A percentile compares a stretch with the other conserved stretches of the same genome.
These are phyloP conservation scores for Lota lota DNA, from an alignment of 2,113 vertebrate genomes.

Conservation along the genomic window DNA sequence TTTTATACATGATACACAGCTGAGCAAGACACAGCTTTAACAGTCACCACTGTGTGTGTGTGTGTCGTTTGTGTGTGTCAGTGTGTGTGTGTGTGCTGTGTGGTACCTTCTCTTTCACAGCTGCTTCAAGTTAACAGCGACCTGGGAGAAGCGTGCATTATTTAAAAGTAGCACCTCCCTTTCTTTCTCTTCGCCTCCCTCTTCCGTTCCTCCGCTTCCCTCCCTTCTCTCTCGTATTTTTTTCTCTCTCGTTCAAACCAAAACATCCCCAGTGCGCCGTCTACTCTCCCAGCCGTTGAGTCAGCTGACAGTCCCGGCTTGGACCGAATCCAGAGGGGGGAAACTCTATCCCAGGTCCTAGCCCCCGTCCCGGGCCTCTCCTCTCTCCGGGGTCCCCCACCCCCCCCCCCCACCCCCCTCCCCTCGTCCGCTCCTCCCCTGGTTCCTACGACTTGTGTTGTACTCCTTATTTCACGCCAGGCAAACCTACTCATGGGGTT, in stretches of 20 bases:
- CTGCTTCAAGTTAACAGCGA: slow-evolving; percentile 64
- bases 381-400: slow-evolving; percentile 56
- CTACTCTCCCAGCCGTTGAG: slow-evolving; percentile 64
- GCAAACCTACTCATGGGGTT: slow-evolving; percentile 56
- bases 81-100: not conserved
- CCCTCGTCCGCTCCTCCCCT: slow-evolving; percentile 48
- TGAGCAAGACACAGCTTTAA: too few species aligned
- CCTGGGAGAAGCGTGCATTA: slow-evolving; percentile 46
- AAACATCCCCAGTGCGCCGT: slow-evolving; percentile 60
- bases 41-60: too few species aligned
- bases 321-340: slow-evolving; percentile 53
- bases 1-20: too few species aligned
- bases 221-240: slow-evolving; percentile 25
- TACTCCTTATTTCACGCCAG: slow-evolving; percentile 41
- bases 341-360: slow-evolving; percentile 61
- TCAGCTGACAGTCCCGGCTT: slow-evolving; percentile 57
- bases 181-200: slow-evolving; percentile 30
- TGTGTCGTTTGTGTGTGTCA: too few species aligned
- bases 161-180: slow-evolving; percentile 50
- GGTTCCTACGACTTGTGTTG: slow-evolving; percentile 39
- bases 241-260: slow-evolving; percentile 61
- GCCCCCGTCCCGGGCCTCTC: slow-evolving; percentile 61
- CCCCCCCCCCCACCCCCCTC: slow-evolving; percentile 27
- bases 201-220: slow-evolving; percentile 17
- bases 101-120: slow-evolving; percentile 45